These are phyloP conservation scores for Sapayoa aenigma DNA, from an alignment of 2,113 vertebrate genomes.

Conservation along the genomic window DNA sequence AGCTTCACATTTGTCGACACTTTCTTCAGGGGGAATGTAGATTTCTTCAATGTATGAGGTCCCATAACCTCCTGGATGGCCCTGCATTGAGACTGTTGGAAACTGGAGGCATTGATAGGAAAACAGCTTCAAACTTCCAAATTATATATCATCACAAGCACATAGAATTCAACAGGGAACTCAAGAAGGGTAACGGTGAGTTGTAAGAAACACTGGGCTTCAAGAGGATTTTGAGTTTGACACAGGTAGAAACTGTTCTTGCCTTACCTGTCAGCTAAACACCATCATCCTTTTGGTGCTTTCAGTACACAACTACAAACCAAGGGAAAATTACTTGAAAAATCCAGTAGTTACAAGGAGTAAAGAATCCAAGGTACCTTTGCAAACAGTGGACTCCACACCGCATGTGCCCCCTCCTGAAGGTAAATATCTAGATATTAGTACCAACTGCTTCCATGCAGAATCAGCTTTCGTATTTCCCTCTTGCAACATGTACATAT, in stretches of 20 bases:
- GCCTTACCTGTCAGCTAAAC: neutral
- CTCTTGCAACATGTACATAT: neutral
- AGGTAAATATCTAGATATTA: neutral
- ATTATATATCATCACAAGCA: conserved; percentile 55
- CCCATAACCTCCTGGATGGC: conserved; percentile 62
- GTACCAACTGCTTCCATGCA: neutral
- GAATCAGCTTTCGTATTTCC: neutral
- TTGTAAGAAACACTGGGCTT: neutral
- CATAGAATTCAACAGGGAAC: neutral
- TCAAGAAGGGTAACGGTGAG: conserved; percentile 33
- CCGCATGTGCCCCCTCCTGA: neutral
- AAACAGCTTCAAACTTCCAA: conserved; percentile 64
- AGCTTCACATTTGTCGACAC: conserved; percentile 72
- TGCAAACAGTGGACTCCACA: neutral
- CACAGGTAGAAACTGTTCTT: neutral
- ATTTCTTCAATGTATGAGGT: conserved; percentile 55
- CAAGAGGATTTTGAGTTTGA: neutral
- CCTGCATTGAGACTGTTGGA: conserved; percentile 8
- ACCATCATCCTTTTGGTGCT: neutral
- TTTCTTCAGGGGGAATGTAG: conserved; percentile 71
- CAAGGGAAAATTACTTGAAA: neutral
- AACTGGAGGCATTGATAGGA: conserved; percentile 24
- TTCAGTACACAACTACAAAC: neutral
- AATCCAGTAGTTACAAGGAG: fast-evolving
- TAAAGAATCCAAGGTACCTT: neutral